A percentile compares a stretch with the other conserved stretches of the same genome.
These are phyloP conservation scores for Psittacula cyanocephala DNA, from an alignment of 2,113 vertebrate genomes.

Conservation along the genomic window DNA sequence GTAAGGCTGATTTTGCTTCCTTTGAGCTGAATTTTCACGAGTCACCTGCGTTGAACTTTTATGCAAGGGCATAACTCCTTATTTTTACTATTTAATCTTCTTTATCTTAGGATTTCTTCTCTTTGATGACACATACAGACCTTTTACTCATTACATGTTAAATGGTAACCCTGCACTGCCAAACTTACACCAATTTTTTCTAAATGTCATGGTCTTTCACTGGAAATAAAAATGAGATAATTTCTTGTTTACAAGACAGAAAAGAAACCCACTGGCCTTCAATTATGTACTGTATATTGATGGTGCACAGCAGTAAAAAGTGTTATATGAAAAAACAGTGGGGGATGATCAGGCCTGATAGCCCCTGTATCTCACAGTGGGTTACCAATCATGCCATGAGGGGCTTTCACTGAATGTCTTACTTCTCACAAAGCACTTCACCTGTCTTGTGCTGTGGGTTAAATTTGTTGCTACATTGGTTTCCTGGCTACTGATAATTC, in stretches of 20 bases:
- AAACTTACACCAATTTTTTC: neutral
- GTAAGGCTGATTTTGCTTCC: neutral
- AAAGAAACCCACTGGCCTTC: neutral
- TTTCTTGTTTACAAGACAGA: neutral
- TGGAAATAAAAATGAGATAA: neutral
- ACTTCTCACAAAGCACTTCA: neutral
- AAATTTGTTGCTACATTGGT: neutral
- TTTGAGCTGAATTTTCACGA: neutral
- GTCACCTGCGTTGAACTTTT: neutral
- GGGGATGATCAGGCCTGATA: neutral
- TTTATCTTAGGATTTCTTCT: neutral
- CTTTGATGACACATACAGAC: neutral
- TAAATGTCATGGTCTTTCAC: neutral
- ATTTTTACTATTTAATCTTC: neutral
- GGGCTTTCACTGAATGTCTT: neutral
- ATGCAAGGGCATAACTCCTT: neutral
- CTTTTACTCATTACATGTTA: neutral
- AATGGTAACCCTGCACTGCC: neutral
- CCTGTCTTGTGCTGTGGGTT: neutral
- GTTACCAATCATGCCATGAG: neutral
- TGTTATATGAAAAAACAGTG: slow-evolving; percentile 1
- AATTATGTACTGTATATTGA: neutral
- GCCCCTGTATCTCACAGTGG: neutral
- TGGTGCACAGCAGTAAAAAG: neutral
- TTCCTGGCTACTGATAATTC: neutral